Conservation (phyloP, 2,797 vertebrate species). For the Phoebastria nigripes region DNA sequence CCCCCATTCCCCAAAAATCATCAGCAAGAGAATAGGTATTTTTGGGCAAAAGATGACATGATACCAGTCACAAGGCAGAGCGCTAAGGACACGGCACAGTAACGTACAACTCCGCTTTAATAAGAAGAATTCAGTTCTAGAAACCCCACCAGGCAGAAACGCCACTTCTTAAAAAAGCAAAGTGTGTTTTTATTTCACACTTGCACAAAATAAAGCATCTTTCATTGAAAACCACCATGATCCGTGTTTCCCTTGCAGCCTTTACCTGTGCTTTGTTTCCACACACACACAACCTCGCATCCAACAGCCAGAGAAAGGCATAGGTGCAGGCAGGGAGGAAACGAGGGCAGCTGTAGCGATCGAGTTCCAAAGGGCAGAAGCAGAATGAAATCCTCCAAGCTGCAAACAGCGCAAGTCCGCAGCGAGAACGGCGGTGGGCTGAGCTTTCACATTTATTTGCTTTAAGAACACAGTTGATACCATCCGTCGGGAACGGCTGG, state of each 20-base stretch:
- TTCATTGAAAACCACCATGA: fast-evolving
- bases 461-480: fast-evolving
- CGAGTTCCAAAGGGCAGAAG: not conserved
- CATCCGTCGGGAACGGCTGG: not conserved
- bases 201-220: not conserved
- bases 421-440: fast-evolving
- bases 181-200: not conserved
- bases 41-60: fast-evolving
- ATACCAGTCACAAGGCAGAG: fast-evolving
- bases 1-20: not conserved
- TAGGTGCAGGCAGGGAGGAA: not conserved
- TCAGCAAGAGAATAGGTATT: fast-evolving
- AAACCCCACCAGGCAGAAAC: not conserved
- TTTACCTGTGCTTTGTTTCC: not conserved
- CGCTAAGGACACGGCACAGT: fast-evolving
- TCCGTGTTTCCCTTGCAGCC: fast-evolving
- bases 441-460: not conserved
- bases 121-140: not conserved
- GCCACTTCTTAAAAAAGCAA: too few species aligned
- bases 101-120: not conserved
- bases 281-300: fast-evolving
- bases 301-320: not conserved
- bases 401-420: fast-evolving
- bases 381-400: not conserved
- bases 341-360: fast-evolving